Conservation (phyloP, 2,797 vertebrate species). For the Sebastiscus albofasciatus region DNA sequence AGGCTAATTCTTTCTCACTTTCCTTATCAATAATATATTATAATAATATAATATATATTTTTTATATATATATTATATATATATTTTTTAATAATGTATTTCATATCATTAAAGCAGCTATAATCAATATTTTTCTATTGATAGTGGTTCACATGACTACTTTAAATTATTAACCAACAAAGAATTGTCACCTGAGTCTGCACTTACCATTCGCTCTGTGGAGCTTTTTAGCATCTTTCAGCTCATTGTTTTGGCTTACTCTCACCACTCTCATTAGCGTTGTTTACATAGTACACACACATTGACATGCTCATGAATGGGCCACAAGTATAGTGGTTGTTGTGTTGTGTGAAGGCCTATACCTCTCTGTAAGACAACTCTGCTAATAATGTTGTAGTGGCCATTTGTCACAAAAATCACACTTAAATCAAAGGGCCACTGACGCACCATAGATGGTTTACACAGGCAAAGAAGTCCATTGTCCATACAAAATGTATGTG, state of each 20-base stretch:
- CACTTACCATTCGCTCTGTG: too few species aligned
- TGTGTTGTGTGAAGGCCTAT: neutral
- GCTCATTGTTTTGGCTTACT: neutral
- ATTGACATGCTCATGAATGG: neutral
- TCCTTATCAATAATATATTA: neutral
- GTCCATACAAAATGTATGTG: too few species aligned
- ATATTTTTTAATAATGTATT: too few species aligned
- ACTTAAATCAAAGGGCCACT: too few species aligned
- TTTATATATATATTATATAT: too few species aligned
- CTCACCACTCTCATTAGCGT: neutral
- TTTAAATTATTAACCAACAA: neutral
- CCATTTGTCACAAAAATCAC: too few species aligned
- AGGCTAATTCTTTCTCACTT: neutral
- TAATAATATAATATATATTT: too few species aligned
- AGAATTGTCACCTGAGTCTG: too few species aligned
- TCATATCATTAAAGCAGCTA: neutral
- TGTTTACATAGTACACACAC: neutral
- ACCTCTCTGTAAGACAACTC: neutral
- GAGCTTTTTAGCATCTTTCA: too few species aligned
- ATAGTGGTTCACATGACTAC: neutral
- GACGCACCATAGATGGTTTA: too few species aligned
- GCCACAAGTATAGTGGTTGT: neutral
- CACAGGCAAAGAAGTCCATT: too few species aligned
- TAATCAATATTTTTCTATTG: neutral
- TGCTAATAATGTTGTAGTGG: neutral